Evolutionary conservation across 2,113 vertebrate species (phyloP), one percentile per base, ranked within the genome.

Genomic region (Pyxicephalus adspersus): DNA sequence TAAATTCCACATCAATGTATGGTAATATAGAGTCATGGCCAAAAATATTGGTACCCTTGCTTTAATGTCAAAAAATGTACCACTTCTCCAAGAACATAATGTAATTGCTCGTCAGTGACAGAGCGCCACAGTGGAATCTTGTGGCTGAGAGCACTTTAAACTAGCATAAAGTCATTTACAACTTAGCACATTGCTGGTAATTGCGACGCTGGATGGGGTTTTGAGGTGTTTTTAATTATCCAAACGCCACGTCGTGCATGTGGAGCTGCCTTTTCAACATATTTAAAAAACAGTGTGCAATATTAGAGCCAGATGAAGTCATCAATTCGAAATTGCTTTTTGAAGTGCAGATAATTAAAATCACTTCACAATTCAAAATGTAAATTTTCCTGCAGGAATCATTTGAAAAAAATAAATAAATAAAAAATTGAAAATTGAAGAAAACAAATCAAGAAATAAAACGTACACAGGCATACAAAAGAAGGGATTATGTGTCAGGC

Each of bases 271-370:
- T 81, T 65, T 81, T 52, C 63, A 64, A 73, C 79, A 65, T 73
- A 81, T 73, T 65, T 74, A 63, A 61, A 55, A 81, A 81, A 81
- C 79, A 81, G 68, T 74, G 79, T 45, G 79, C 50, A 19, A 64
- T 72, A 38, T 57, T 34, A 19, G 74, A 74, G 58, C 79, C 79
- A 81, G 68, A 74, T 81, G 79, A 81, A 81, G 50, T 64, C 79
- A 81, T 81, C 68, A 65, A 74, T 65, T 28, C 45, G 17, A 54
- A 73, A 81, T 81, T 55, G 61, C 78, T 65, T 74, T 74, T 81
- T 81, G 50, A 74, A 73, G 61, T 74, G 79, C 79, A 45, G 79
- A 81, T 74, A 81, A 81, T 81, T 74, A 73, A 81, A 74, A 65
- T 74, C 68, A 57, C 67, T 74, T 25, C 45, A 74, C 68, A 74